Percentiles rank a stretch among this genome's conserved stretches.
phyloP scores from a whole-genome alignment of 2,888 invertebrate genomes.

The Tromatobia lineatoria region DNA sequence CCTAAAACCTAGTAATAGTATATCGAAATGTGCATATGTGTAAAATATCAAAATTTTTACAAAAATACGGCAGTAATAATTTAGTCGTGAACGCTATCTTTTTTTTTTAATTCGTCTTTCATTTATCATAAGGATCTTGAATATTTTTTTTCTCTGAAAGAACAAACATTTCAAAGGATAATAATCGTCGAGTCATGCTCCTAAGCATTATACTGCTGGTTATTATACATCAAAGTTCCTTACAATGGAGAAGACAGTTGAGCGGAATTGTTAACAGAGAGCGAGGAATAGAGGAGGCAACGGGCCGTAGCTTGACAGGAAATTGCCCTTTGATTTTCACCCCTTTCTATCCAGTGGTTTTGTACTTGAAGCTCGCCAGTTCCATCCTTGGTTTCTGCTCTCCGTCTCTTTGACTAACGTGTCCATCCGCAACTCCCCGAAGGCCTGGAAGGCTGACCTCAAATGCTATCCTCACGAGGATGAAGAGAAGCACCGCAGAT shows the following conservation, averaged over 20 bases:
- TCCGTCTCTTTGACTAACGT: conserved; percentile 59
- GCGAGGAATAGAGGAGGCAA: conserved; percentile 63
- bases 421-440: conserved; percentile 15
- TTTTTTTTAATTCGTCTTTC: too few species aligned
- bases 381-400: conserved; percentile 17
- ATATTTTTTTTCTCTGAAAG: too few species aligned
- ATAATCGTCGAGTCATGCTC: conserved; percentile 7
- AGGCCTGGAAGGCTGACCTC: conserved; percentile 23
- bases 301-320: conserved; percentile 74
- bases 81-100: too few species aligned
- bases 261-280: conserved; percentile 51
- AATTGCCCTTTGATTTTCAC: conserved; percentile 75
- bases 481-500: neutral
- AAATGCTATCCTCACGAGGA: conserved; percentile 25
- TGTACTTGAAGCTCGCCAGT: conserved; percentile 45
- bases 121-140: too few species aligned
- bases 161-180: neutral
- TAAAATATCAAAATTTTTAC: too few species aligned
- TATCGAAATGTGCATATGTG: too few species aligned
- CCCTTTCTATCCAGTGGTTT: conserved; percentile 47
- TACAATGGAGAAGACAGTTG: conserved; percentile 38
- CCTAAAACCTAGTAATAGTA: too few species aligned
- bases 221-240: conserved; percentile 1
- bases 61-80: too few species aligned
- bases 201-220: neutral